Evolutionary conservation across 2,113 vertebrate species (phyloP), one percentile per base, ranked within the genome.

Genomic region (Platysternon megacephalum): DNA sequence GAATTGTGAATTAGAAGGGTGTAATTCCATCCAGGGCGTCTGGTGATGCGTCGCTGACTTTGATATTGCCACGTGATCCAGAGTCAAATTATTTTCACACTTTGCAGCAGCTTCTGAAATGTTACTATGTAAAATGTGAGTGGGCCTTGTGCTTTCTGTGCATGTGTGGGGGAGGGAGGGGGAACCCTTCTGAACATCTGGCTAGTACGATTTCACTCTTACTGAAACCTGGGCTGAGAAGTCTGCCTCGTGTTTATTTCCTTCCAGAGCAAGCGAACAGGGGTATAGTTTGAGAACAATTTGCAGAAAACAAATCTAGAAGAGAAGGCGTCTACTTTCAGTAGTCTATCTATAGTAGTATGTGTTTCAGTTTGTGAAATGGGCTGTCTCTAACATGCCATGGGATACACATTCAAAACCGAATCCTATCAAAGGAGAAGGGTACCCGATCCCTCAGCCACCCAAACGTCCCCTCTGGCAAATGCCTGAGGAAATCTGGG

Each of bases 141-240:
- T 56, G 8, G 72, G 91, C 49, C 26, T 79, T 68, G 16, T 53
- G 65, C 89, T 83, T 52, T 65, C 44, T 74, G 26, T 85, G 48
- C 58, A 21, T 65, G 89, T 93, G 72, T 56, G 80, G 26, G 58
- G 78, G 84, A 79, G 81, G 88, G 84, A 85, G 79, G 58, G 94
- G 85, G 61, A 96, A 80, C 44, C 94, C 68, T 94, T 97, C 93
- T 86, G 94, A 91, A 94, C 88, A 53, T 76, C 56, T 88, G 49
- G 17, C 3, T 81, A 6, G 16, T 72, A 61, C 88, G 32, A 72
- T 44, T 82, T 6, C 74, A 83, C 65, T 3, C 21, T 65, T 61
- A 90, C 88, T 90, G 79, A 91, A 90, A 88, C 86, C 82, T 32
- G 44, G 0, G 79, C 95, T 91, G 89, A 52, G 79, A 49, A 92